Base-by-base conservation (phyloP, 64 coral and sea anemone genomes). In the Hydrozoanthus tunicans region DNA sequence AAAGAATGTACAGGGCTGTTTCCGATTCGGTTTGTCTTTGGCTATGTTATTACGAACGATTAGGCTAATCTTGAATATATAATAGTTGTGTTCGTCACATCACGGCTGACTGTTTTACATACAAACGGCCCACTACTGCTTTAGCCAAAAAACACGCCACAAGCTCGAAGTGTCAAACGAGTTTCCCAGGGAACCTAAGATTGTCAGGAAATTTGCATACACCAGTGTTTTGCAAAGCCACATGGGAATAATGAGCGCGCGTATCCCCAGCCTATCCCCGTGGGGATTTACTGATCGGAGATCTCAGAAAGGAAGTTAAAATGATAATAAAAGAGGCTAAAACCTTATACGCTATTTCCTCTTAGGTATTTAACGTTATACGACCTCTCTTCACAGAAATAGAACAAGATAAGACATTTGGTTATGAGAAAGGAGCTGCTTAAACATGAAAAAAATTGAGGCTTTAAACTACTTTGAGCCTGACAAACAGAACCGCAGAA, bases 1-100 rank as follows among this genome's bases (percentile, higher is more conserved):
- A 75, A 27, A 75, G 25, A 75, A 53, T 52, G 26, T 27, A 9
- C 43, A 43, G 4, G 43, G 32, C 32, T 51, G 72, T 43, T 43
- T 12, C 72, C 79, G 25, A 65, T 64, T 64, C 80, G 80, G 64
- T 65, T 5, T 25, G 11, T 73, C 59, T 68, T 43, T 73, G 68
- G 56, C 69, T 5, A 54, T 60, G 55, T 60, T 56, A 58, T 88
- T 88, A 74, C 12, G 20, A 32, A 5, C 70, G 84, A 88, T 88
- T 75, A 88, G 67, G 68, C 53, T 88, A 88, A 75, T 86, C 84
- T 43, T 88, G 84, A 74, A 88, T 58, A 73, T 58, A 59, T 71
- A 88, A 26, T 75, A 88, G 67, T 4, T 15, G 69, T 52, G 71
- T 88, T 88, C 69, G 26, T 88, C 84, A 60, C 67, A 88, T 56